Base-by-base conservation (phyloP, 2,113 vertebrate genomes). In the Cepphus grylle region DNA sequence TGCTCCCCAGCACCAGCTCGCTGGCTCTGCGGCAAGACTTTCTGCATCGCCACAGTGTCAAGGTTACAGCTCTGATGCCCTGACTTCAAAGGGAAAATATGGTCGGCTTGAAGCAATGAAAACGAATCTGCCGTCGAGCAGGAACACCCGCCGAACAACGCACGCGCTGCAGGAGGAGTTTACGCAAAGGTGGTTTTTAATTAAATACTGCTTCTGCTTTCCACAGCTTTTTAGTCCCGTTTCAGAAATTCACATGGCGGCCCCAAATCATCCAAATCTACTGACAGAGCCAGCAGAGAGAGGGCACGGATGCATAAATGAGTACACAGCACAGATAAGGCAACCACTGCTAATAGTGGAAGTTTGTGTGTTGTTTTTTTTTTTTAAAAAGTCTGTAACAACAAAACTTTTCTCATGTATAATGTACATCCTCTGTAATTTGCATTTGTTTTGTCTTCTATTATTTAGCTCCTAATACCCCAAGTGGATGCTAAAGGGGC, bases 301-400 rank as follows among this genome's bases (percentile, higher is more conserved):
- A 8, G n/a, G 0, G 0, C 59, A 16, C 0, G 23, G 42, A 47
- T 12, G 32, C 0, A 2, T 3, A 17, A 36, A 15, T 1, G 11
- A 47, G 59, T 6, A 19, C 16, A 2, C 0, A 26, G 29, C 45
- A 18, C 29, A 55, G 49, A 27, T 6, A 1, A 62, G n/a, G n/a
- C 70, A 34, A 63, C 0, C 43, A 30, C 88, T 78, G 73, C 50
- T 11, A 12, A 5, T 0, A 36, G 32, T 0, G 8, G 7, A 73
- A 90, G 40, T 12, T 53, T 36, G 21, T 29, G 49, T 45, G 17
- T 47, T 45, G 45, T 8, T 22, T 47, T 20, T 21, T 21, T 47
- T 49, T 16, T 65, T 53, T 30, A 56, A 81, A 53, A 50, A 59
- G 45, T 14, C 38, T 0, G 0, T 15, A 47, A 71, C 15, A 78